Conservation (phyloP, 1,140 invertebrate species). For the Drosophila tropicalis region DNA sequence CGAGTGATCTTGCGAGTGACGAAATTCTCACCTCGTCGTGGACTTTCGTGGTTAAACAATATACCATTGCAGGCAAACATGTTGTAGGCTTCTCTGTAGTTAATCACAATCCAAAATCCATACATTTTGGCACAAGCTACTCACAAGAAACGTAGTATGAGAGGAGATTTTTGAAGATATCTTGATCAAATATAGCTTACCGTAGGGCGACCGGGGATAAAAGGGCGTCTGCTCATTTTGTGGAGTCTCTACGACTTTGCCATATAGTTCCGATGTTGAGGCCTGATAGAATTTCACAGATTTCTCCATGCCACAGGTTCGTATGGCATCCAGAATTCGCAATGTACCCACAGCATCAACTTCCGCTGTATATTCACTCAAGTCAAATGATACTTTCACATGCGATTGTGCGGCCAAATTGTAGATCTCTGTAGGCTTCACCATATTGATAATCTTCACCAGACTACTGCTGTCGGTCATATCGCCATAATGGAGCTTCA, state of each 20-base stretch:
- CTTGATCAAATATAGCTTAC: slow-evolving; percentile 84
- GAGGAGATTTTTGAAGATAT: not conserved
- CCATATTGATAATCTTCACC: slow-evolving; percentile 95
- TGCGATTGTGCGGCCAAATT: slow-evolving; percentile 99
- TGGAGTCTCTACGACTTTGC: slow-evolving; percentile 98
- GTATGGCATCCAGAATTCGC: slow-evolving; percentile 96
- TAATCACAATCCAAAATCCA: slow-evolving; percentile 99
- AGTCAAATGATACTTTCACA: slow-evolving; percentile 98
- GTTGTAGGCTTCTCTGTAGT: slow-evolving; percentile 98
- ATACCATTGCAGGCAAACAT: slow-evolving; percentile 99
- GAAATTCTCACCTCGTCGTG: slow-evolving; percentile 98
- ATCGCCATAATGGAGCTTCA: slow-evolving; percentile 99
- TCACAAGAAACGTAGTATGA: too few relatives aligned
- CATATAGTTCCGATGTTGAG: slow-evolving; percentile 99
- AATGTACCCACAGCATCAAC: slow-evolving; percentile 99
- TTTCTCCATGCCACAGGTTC: slow-evolving; percentile 94
- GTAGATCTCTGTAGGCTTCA: slow-evolving; percentile 97
- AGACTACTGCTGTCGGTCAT: slow-evolving; percentile 99
- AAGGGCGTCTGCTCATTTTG: slow-evolving; percentile 99
- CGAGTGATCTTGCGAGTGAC: slow-evolving; percentile 99
- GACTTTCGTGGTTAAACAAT: slow-evolving; percentile 99
- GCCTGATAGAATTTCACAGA: slow-evolving; percentile 98
- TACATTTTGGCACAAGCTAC: slow-evolving; percentile 98
- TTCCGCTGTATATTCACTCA: slow-evolving; percentile 99
- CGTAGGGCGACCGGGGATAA: slow-evolving; percentile 99